Base-by-base conservation (phyloP, 2,888 invertebrate species). In the Taphrorychus bicolor region DNA sequence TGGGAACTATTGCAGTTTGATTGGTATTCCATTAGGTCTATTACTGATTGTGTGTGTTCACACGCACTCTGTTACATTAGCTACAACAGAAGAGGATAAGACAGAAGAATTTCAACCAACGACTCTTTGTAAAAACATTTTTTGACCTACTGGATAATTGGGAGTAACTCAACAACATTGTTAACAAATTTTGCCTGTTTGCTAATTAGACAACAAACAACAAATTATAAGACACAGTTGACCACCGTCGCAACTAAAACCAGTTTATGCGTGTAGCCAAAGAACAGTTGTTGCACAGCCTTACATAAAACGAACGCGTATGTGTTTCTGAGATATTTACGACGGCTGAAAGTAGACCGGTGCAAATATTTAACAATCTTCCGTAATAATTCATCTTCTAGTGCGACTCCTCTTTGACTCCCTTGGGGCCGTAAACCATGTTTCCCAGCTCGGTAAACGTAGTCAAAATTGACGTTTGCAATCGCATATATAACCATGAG, bases 311-410 rank as follows among this genome's bases (percentile, higher is more conserved):
- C 57, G 49, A 48, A 57, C 63, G 57, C 19, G 17, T 52, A 40
- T 63, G 53, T 51, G 54, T 59, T 22, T 51, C 18, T 42, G 42
- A 40, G 54, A 66, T 66, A 66, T 66, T 66, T 66, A 66, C 54
- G 56, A 51, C 17, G 41, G 32, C 23, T 56, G 61, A 61, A 66
- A 54, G 66, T 66, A 57, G 66, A 66, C 61, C 61, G 66, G 21
- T 60, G 66, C 66, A 60, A 66, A 66, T 61, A 51, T 61, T 60
- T 53, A 61, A 61, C 57, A 61, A 51, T 61, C 61, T 66, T 66
- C 61, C 66, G 58, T 41, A 40, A 66, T 66, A 66, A 60, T 51
- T 66, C 54, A 66, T 66, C 60, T 60, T 66, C 60, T 51, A 56
- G 56, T 66, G 51, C 51, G 53, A 41, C 60, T 63, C 65, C 51